Evolutionary conservation across 1,140 invertebrate genomes (phyloP).

Genomic region (Penaeus chinensis): DNA sequence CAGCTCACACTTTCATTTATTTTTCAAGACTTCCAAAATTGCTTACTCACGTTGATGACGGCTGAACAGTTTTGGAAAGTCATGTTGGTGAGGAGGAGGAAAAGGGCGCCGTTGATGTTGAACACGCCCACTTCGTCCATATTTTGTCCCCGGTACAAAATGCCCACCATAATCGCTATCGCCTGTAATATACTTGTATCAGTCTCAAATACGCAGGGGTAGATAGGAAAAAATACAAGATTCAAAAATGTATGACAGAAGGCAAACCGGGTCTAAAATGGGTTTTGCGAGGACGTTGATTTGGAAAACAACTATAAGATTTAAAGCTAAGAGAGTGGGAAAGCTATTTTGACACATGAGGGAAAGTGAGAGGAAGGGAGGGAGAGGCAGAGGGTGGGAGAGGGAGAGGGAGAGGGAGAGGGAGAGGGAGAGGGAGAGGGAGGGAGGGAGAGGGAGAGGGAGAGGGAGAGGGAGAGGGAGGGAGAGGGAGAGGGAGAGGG

Average conservation of each 20-base stretch:
- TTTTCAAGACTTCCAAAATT: neutral
- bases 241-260: neutral
- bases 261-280: neutral
- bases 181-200: conserved; percentile 72
- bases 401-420: neutral
- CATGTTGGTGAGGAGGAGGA: conserved; percentile 91
- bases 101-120: conserved; percentile 96
- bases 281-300: neutral
- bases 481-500: too few relatives aligned
- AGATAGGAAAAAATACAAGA: neutral
- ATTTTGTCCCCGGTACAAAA: conserved; percentile 77
- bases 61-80: conserved; percentile 92
- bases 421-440: neutral
- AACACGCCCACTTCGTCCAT: conserved; percentile 75
- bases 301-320: neutral
- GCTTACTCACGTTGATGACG: conserved; percentile 82
- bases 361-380: neutral
- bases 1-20: too few relatives aligned
- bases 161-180: conserved; percentile 84
- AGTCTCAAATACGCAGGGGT: neutral
- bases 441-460: too few relatives aligned
- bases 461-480: too few relatives aligned
- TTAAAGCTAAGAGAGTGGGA: neutral
- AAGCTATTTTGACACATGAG: neutral
- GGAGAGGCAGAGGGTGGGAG: neutral